Base-by-base conservation (phyloP, 2,888 invertebrate genomes). In the Hypercompe scribonia region DNA sequence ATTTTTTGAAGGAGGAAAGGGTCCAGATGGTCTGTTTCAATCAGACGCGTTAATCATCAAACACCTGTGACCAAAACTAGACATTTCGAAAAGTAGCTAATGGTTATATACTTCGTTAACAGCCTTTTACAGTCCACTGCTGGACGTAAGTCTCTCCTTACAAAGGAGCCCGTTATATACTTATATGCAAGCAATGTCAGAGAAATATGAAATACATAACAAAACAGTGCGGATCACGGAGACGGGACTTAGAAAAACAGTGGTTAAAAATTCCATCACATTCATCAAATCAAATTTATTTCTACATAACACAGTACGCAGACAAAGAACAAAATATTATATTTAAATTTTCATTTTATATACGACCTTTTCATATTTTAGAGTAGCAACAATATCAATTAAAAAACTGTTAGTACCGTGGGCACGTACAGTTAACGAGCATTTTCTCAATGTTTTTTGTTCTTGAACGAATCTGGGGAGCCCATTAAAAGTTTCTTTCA, bases 401-500 rank as follows among this genome's bases (percentile, higher is more conserved):
- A 54, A 33, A n/a, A 31, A 65, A 11, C 65, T 63, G 68, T 72
- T 54, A 54, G 71, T n/a, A 71, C 75, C 34, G 24, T n/a, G 31
- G 18, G 31, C 39, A 28, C 69, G 71, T 68, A 67, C 77, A 67
- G 65, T 71, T 67, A 72, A 54, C 54, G 39, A 68, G 31, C 31
- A 64, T 50, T 50, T 54, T 64, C 65, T 11, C 63, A 71, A 68
- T 71, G 54, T 72, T 75, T 75, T 79, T 75, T 65, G 39, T 70
- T 70, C 65, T 70, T 74, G 31, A 33, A 36, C 70, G 33, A 70
- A 63, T 68, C 64, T 80, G 72, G 71, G 65, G 69, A 71, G 72
- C 69, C 81, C 80, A 86, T 87, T 87, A 87, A 85, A 87, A 87
- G 81, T 87, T 87, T 73, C 65, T 8, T 58, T 70, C 70, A 81